Percentiles rank a stretch among this genome's conserved stretches.
Evolutionary conservation across 2,797 vertebrate species (phyloP).

Genomic region (Poeciliopsis infans): DNA sequence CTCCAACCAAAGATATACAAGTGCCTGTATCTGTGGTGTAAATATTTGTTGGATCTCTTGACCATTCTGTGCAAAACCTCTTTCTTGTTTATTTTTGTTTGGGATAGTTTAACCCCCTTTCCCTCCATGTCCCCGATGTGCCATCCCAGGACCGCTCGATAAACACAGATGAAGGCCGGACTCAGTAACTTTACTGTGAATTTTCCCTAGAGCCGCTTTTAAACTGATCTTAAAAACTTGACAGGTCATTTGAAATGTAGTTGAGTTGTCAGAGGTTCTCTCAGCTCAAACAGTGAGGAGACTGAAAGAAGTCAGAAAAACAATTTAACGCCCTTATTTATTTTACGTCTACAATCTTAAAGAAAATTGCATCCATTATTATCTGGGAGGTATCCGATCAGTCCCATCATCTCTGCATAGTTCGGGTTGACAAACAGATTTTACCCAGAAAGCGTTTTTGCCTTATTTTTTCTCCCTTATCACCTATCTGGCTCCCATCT

Average conservation of each 20-base stretch:
- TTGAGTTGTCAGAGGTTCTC: constrained; percentile 1
- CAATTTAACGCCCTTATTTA: not conserved
- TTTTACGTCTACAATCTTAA: not conserved
- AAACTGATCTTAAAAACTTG: constrained; percentile 9
- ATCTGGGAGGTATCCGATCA: not conserved
- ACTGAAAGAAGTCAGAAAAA: not conserved
- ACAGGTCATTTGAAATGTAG: not conserved
- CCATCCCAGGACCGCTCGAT: constrained; percentile 63
- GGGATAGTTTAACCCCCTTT: constrained; percentile 57
- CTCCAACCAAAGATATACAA: constrained; percentile 99
- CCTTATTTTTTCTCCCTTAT: constrained; percentile 20
- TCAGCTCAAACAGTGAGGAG: constrained; percentile 1
- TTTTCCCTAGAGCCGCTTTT: not conserved
- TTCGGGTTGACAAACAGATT: constrained; percentile 25
- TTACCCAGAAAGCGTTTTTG: constrained; percentile 11
- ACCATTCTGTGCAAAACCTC: constrained; percentile 67
- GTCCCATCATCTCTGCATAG: constrained; percentile 8
- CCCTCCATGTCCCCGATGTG: constrained; percentile 23
- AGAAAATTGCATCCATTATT: constrained; percentile 27
- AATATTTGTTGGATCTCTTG: constrained; percentile 88
- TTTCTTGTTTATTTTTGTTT: constrained; percentile 47
- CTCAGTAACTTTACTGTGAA: constrained; percentile 7
- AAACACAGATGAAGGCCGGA: constrained; percentile 32
- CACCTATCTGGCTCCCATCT: constrained; percentile 22
- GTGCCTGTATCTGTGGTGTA: constrained; percentile 99